These are phyloP conservation scores for Psilanteris sp. DNA, from an alignment of 1,140 invertebrate species.

Conservation along the genomic window DNA sequence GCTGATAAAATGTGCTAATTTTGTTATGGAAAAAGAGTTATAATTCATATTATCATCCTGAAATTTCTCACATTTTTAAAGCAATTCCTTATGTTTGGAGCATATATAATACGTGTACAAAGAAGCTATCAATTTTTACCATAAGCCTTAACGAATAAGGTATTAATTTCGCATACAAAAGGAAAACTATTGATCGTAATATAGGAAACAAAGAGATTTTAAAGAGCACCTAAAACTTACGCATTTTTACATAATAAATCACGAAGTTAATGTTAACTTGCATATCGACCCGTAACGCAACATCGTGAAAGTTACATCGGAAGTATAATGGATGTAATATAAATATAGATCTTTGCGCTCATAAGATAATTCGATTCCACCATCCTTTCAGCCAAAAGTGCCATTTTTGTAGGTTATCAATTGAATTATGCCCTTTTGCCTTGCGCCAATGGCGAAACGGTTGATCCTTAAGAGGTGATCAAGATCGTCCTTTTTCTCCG, in stretches of 20 bases:
- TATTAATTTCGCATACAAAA: not conserved
- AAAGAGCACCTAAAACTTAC: slow-evolving; percentile 25
- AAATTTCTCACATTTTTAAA: too few relatives aligned
- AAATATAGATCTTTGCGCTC: slow-evolving; percentile 29
- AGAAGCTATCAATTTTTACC: too few relatives aligned
- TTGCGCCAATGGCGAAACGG: not conserved
- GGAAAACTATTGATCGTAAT: slow-evolving; percentile 11
- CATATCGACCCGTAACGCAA: not conserved
- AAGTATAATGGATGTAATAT: slow-evolving; percentile 49
- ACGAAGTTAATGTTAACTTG: slow-evolving; percentile 30
- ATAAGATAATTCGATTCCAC: not conserved
- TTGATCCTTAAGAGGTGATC: slow-evolving; percentile 17
- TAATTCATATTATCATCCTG: too few relatives aligned
- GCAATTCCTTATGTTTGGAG: too few relatives aligned
- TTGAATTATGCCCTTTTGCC: not conserved
- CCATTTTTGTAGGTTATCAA: not conserved
- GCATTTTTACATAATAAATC: slow-evolving; percentile 28
- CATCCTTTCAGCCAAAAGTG: not conserved
- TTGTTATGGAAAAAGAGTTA: too few relatives aligned
- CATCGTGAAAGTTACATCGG: slow-evolving; percentile 36
- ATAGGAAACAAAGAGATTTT: slow-evolving; percentile 29
- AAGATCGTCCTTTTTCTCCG: slow-evolving; percentile 30
- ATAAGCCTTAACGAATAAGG: too few relatives aligned
- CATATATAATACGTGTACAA: not conserved
- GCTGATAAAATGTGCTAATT: too few relatives aligned